Evolutionary conservation across 2,797 vertebrate species (phyloP).

Genomic region (Lepus oiostolus): DNA sequence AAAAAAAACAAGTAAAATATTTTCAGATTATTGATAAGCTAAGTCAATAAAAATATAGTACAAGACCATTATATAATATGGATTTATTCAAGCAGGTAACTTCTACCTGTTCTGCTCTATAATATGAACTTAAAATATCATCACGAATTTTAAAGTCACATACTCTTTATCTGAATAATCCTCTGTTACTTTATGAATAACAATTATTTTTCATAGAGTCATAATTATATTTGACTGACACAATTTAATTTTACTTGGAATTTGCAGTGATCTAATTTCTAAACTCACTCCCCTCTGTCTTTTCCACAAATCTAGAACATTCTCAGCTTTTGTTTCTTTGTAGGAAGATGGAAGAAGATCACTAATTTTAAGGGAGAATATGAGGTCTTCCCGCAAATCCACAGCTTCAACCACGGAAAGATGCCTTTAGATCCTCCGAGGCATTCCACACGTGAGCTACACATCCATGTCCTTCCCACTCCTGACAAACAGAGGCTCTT

Average conservation of each 20-base stretch:
- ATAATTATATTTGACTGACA: slow-evolving; percentile 82
- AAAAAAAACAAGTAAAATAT: neutral
- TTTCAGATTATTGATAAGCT: slow-evolving; percentile 40
- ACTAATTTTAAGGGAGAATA: neutral
- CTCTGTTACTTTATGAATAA: slow-evolving; percentile 78
- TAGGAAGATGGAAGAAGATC: slow-evolving; percentile 17
- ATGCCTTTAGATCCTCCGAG: neutral
- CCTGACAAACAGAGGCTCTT: slow-evolving; percentile 51
- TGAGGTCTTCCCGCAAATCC: slow-evolving; percentile 1
- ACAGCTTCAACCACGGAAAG: neutral
- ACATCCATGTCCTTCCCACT: slow-evolving; percentile 43
- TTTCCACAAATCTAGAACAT: slow-evolving; percentile 56
- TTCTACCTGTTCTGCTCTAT: slow-evolving; percentile 51
- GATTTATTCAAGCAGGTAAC: slow-evolving; percentile 62
- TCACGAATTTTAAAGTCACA: slow-evolving; percentile 71
- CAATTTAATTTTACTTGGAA: slow-evolving; percentile 74
- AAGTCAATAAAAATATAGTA: slow-evolving; percentile 47
- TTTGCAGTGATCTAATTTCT: slow-evolving; percentile 75
- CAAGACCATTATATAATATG: neutral
- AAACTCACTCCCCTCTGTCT: slow-evolving; percentile 68
- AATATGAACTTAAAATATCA: slow-evolving; percentile 71
- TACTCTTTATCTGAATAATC: slow-evolving; percentile 66
- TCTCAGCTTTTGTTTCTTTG: slow-evolving; percentile 33
- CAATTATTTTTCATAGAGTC: slow-evolving; percentile 76
- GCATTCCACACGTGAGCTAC: slow-evolving; percentile 39